Conservation (phyloP, 2,113 vertebrate species). For the Etia nguti region DNA sequence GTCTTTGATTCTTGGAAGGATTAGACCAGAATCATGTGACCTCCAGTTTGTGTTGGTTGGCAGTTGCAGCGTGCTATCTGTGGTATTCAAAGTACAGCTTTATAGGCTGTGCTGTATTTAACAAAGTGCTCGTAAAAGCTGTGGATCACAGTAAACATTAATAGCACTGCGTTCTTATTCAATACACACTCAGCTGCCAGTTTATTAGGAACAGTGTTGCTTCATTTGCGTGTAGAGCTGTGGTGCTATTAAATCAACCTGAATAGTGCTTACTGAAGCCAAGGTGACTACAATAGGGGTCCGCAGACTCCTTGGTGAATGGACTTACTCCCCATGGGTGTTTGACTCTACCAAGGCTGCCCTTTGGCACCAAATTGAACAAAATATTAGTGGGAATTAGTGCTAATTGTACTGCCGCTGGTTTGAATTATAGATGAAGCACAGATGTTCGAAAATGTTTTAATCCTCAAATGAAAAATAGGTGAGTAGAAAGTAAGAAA, state of each 20-base stretch:
- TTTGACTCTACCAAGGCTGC: not conserved
- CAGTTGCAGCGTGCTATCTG: not conserved
- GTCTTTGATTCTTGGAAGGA: slow-evolving; percentile 26
- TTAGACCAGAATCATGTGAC: slow-evolving; percentile 14
- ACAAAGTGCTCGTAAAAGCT: not conserved
- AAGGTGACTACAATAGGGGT: not conserved
- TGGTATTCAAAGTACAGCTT: not conserved
- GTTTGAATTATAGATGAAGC: not conserved
- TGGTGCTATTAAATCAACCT: not conserved
- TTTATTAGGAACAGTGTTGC: not conserved
- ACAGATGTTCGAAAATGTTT: not conserved
- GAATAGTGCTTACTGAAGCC: not conserved
- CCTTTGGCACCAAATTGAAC: not conserved
- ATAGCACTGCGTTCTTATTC: not conserved
- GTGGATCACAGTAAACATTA: not conserved
- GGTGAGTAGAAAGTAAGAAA: not conserved
- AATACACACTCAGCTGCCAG: not conserved
- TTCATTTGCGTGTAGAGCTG: fast-evolving
- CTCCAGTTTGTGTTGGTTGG: slow-evolving; percentile 28
- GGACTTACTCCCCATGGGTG: not conserved
- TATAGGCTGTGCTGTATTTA: not conserved
- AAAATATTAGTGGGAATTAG: not conserved
- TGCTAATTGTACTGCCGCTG: not conserved
- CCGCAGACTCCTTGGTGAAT: not conserved
- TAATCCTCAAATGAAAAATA: fast-evolving